Percentiles rank a stretch among this genome's conserved stretches.
Evolutionary conservation across 2,113 vertebrate genomes (phyloP).

Genomic region (Heloderma charlesbogerti): DNA sequence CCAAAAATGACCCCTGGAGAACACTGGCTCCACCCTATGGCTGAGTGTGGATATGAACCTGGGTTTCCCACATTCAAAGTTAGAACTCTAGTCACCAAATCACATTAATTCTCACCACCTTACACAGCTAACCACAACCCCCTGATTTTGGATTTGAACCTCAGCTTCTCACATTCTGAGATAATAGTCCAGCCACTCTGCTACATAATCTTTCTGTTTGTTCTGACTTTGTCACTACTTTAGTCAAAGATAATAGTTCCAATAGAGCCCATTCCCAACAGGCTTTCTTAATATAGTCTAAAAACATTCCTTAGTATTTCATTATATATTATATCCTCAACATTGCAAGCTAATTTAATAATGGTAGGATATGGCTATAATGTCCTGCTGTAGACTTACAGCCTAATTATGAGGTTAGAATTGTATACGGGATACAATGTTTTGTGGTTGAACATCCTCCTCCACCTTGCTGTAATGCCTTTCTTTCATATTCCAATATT

Average conservation of each 20-base stretch:
- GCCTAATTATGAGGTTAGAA: not conserved
- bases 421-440: conserved; percentile 25
- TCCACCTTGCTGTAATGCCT: conserved; percentile 55
- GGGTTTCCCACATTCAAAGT: not conserved
- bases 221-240: not conserved
- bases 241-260: not conserved
- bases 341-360: not conserved
- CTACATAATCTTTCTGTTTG: not conserved
- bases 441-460: conserved; percentile 48
- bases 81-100: not conserved
- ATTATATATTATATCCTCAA: not conserved
- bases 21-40: not conserved
- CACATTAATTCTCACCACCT: too few species aligned
- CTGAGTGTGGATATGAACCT: not conserved
- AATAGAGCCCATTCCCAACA: not conserved
- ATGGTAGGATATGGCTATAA: conserved; percentile 26
- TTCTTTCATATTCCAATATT: conserved; percentile 67
- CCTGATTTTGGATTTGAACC: not conserved
- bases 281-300: not conserved
- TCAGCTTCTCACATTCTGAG: not conserved
- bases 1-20: not conserved
- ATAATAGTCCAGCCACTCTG: not conserved
- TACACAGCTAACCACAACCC: not conserved
- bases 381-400: not conserved
- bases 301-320: not conserved